Percentiles rank a stretch among this genome's conserved stretches.
These are phyloP conservation scores for Proctacanthus coquilletti DNA, from an alignment of 1,140 invertebrate species.

Conservation along the genomic window DNA sequence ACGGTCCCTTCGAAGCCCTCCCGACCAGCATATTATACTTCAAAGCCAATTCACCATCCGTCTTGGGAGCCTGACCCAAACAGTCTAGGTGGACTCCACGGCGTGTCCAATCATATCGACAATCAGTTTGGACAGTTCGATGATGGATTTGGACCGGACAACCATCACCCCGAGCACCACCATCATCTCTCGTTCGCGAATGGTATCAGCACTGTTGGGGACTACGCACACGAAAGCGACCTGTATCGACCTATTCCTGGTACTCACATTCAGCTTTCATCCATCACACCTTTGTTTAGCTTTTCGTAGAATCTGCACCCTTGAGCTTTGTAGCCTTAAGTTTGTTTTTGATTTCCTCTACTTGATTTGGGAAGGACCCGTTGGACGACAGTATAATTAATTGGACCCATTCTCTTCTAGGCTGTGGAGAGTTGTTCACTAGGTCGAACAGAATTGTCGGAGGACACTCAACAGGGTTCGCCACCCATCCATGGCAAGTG, in stretches of 20 bases:
- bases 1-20: not conserved
- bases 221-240: not conserved
- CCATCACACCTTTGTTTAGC: no score
- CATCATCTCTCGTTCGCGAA: slow-evolving; percentile 13
- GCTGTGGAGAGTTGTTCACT: slow-evolving; percentile 73
- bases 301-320: no score
- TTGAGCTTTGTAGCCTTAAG: no score
- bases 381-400: no score
- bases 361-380: no score
- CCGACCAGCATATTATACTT: not conserved
- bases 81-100: slow-evolving; percentile 9
- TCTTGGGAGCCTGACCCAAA: slow-evolving; percentile 24
- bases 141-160: slow-evolving; percentile 5
- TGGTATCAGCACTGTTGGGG: slow-evolving; percentile 9
- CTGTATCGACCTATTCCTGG: slow-evolving; percentile 27
- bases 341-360: no score
- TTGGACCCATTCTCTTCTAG: slow-evolving; percentile 42
- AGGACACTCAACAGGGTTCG: slow-evolving; percentile 77
- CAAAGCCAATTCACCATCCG: slow-evolving; percentile 5
- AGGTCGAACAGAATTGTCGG: slow-evolving; percentile 82
- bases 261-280: no score
- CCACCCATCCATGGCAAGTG: slow-evolving; percentile 89
- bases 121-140: slow-evolving; percentile 21
- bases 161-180: slow-evolving; percentile 7
- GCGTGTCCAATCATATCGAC: slow-evolving; percentile 26